phyloP scores from a whole-genome alignment of 1,140 invertebrate species.

The Drosophila setifemur region DNA sequence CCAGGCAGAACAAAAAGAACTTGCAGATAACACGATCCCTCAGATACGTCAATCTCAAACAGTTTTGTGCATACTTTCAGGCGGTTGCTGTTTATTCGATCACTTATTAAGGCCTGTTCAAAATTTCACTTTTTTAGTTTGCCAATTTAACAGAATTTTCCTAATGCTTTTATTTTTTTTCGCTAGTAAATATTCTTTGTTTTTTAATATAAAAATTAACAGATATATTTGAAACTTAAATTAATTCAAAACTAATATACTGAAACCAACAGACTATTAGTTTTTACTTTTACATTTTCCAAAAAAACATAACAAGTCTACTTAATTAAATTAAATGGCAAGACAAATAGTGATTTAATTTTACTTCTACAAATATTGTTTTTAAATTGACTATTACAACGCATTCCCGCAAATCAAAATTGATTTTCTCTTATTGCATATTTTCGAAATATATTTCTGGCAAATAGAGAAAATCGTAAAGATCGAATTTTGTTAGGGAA shows the following conservation, averaged over 20 bases:
- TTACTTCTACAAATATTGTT: no score
- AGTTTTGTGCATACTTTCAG: slow-evolving; percentile 33
- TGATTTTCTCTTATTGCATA: neutral
- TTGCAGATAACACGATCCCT: neutral
- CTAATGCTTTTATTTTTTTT: no score
- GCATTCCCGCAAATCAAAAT: neutral
- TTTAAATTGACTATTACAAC: neutral
- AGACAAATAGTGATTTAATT: neutral
- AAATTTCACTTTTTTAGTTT: neutral
- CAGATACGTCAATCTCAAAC: neutral
- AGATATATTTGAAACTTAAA: no score
- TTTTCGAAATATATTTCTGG: neutral
- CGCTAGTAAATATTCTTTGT: neutral
- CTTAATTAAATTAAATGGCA: no score
- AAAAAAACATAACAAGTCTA: no score
- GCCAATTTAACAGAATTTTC: neutral
- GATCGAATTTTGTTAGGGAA: neutral
- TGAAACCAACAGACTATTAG: no score
- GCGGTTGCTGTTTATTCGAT: neutral
- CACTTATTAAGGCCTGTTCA: neutral
- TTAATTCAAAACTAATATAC: no score
- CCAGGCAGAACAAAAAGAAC: neutral
- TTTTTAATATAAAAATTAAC: no score
- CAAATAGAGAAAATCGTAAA: neutral
- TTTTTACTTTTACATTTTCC: no score